Base-by-base conservation (phyloP, 2,797 vertebrate genomes). In the Gymnopithys bicolor region DNA sequence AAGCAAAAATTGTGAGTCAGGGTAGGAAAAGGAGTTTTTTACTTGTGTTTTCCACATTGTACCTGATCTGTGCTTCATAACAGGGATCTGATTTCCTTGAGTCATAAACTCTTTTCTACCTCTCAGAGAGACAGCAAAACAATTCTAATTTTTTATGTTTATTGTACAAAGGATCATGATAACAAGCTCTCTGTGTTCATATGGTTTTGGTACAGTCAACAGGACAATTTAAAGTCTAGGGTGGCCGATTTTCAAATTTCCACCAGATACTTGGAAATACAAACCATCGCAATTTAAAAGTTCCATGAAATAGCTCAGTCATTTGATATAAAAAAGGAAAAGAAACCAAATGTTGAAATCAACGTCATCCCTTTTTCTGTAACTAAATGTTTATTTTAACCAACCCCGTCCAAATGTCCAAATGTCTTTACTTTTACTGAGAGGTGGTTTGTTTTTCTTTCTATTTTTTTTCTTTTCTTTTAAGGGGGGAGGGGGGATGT, bases 211-310 rank as follows among this genome's bases (percentile, higher is more conserved):
- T 55, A 83, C 76, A 95, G 87, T 87, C 76, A 93, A 74, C 35
- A 81, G 80, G 76, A 94, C 90, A n/a, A 84, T 69, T 91, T 69
- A 43, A 85, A 84, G 0, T 30, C 60, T 37, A 37, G 66, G 39
- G 51, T 37, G 58, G 33, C 28, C 78, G 70, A 87, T 95, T 92
- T 88, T 84, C 58, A 68, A 62, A 69, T 94, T 96, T 94, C 84
- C 52, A 79, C 95, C 79, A 93, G 70, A 74, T 89, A 89, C 32
- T 87, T 95, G 70, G 68, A 93, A 96, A 90, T 94, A 71, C 8
- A 96, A 93, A n/a, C n/a, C 56, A 94, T 45, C 66, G n/a, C 23
- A 75, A 75, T 78, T 93, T 52, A 79, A 84, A 69, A 87, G 27
- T 56, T 91, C 27, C 63, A 94, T 22, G 41, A 92, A 92, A 58